A percentile compares a stretch with the other conserved stretches of the same genome.
These are phyloP conservation scores for Drosophila parabipectinata DNA, from an alignment of 1,140 invertebrate species.

Conservation along the genomic window DNA sequence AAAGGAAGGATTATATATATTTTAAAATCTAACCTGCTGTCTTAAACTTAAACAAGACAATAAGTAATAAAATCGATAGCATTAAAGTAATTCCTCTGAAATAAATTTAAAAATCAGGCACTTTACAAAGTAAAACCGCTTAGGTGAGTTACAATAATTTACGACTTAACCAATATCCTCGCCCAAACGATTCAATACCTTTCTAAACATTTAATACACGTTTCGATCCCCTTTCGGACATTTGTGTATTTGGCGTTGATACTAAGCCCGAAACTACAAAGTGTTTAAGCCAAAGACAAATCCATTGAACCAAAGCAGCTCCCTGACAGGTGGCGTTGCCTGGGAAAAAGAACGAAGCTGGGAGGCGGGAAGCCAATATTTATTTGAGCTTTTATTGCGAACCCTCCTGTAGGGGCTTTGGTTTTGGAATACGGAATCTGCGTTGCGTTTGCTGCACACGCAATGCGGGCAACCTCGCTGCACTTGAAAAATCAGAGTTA, in stretches of 20 bases:
- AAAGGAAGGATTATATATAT: too few relatives aligned
- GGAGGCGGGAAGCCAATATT: slow-evolving; percentile 50
- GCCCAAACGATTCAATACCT: background rate
- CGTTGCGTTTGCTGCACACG: slow-evolving; percentile 54
- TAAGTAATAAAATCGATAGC: too few relatives aligned
- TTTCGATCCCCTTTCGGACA: slow-evolving; percentile 25
- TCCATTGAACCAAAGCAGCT: slow-evolving; percentile 39
- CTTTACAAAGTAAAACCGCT: too few relatives aligned
- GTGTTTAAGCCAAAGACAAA: slow-evolving; percentile 53
- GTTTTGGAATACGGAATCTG: slow-evolving; percentile 7
- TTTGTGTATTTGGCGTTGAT: slow-evolving; percentile 29
- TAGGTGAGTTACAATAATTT: background rate
- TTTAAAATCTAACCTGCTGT: too few relatives aligned
- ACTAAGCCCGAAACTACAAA: slow-evolving; percentile 51
- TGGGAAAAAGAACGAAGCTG: background rate
- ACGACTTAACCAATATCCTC: background rate
- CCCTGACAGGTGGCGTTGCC: slow-evolving; percentile 34
- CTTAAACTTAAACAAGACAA: too few relatives aligned
- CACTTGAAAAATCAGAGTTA: slow-evolving; percentile 5
- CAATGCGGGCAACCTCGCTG: slow-evolving; percentile 65
- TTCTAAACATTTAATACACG: slow-evolving; percentile 11
- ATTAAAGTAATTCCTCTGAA: too few relatives aligned
- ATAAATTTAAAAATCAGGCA: too few relatives aligned
- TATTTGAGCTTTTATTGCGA: slow-evolving; percentile 70
- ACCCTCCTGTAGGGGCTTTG: slow-evolving; percentile 37